These are phyloP conservation scores for Laticauda colubrina DNA, from an alignment of 2,113 vertebrate genomes.

Conservation along the genomic window DNA sequence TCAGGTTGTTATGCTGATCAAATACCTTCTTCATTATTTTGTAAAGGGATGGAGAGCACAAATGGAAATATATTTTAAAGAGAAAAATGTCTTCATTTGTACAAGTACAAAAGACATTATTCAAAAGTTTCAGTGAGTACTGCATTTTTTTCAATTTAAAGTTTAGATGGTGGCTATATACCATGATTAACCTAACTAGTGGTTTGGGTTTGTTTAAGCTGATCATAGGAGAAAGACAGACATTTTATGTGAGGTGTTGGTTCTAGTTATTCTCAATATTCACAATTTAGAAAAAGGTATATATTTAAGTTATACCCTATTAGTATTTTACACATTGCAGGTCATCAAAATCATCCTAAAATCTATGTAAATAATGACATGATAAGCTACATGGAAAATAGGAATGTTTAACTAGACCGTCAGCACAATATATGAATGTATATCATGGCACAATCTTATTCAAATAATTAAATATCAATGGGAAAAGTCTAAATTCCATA, in stretches of 20 bases:
- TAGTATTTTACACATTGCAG: neutral
- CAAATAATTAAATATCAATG: neutral
- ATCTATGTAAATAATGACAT: neutral
- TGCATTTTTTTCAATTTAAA: neutral
- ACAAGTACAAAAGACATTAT: neutral
- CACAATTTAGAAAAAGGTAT: neutral
- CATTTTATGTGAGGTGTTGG: neutral
- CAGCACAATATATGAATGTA: neutral
- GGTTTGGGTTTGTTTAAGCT: neutral
- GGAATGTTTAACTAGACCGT: neutral
- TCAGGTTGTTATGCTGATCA: neutral
- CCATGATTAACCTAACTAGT: neutral
- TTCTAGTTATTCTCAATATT: neutral
- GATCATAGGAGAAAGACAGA: neutral
- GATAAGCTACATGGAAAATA: neutral
- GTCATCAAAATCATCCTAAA: neutral
- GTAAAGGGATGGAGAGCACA: neutral
- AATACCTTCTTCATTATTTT: neutral
- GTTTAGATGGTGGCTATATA: neutral
- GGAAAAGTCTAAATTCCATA: neutral
- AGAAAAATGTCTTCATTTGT: neutral
- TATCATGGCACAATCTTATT: neutral
- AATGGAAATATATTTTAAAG: neutral
- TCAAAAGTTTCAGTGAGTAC: neutral
- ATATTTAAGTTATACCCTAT: neutral